These are phyloP conservation scores for Hyalella azteca DNA, from an alignment of 2,888 invertebrate genomes.

Conservation along the genomic window DNA sequence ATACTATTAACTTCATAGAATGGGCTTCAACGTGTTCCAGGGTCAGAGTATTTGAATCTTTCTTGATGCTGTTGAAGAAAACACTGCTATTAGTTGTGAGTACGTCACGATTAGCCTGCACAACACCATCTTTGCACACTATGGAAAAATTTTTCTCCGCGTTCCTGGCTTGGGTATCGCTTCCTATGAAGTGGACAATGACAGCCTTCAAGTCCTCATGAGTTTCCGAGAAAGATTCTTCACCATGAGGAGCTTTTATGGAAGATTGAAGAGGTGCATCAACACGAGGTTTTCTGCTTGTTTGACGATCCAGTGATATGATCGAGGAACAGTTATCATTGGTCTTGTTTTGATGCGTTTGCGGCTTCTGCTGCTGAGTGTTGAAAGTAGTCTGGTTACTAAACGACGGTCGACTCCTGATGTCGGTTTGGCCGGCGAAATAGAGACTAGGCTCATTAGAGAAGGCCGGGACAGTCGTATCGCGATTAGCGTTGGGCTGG, in stretches of 20 bases:
- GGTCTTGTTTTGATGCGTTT: not conserved
- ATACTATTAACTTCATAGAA: not conserved
- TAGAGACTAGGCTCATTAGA: not conserved
- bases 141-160: not conserved
- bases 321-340: not conserved
- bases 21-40: not conserved
- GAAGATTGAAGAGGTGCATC: not conserved
- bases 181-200: conserved; percentile 11
- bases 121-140: not conserved
- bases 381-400: not conserved
- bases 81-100: not conserved
- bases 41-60: not conserved
- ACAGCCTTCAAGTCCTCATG: not conserved
- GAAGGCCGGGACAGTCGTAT: not conserved
- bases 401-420: too few relatives aligned
- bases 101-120: not conserved
- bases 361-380: not conserved
- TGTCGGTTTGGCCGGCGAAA: not conserved
- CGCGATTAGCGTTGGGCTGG: not conserved
- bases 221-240: not conserved
- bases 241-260: not conserved
- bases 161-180: not conserved
- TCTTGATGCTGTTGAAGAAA: not conserved
- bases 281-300: not conserved
- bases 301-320: not conserved